A percentile compares a stretch with the other conserved stretches of the same genome.
These are phyloP conservation scores for Rhinatrema bivittatum DNA, from an alignment of 2,797 vertebrate species.

Conservation along the genomic window DNA sequence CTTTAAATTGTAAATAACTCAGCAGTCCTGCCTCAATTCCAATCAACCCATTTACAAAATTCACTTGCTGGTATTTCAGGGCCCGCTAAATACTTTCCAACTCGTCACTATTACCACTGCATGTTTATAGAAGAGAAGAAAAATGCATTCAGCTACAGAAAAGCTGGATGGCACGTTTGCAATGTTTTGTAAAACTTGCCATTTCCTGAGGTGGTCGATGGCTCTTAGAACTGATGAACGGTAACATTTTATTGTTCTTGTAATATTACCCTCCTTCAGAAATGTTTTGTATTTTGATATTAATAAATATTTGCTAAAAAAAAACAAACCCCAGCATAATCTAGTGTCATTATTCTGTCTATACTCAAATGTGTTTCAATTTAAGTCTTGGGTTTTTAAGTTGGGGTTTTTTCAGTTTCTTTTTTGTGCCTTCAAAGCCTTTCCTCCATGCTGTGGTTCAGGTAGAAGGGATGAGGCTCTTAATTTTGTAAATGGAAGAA, in stretches of 20 bases:
- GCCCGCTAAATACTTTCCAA: constrained; percentile 45
- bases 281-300: constrained; percentile 89
- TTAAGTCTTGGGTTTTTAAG: too few relatives aligned
- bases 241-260: constrained; percentile 65
- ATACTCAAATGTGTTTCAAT: too few relatives aligned
- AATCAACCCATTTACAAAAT: constrained; percentile 28
- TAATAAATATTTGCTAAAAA: constrained; percentile 76
- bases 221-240: constrained; percentile 39
- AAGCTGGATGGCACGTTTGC: constrained; percentile 44
- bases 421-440: too few relatives aligned
- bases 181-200: constrained; percentile 35
- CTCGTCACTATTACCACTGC: constrained; percentile 48
- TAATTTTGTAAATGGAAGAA: too few relatives aligned
- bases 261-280: constrained; percentile 76
- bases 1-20: constrained; percentile 9
- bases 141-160: constrained; percentile 34
- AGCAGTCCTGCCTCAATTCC: constrained; percentile 35
- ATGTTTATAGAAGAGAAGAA: constrained; percentile 42
- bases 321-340: constrained; percentile 16
- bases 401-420: too few relatives aligned
- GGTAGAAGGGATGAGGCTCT: too few relatives aligned
- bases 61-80: constrained; percentile 53
- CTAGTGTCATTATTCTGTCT: too few relatives aligned
- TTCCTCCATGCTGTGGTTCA: too few relatives aligned
- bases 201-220: constrained; percentile 37